A percentile compares a stretch with the other conserved stretches of the same genome.
Conservation (phyloP, 2,113 vertebrate species). For the Procavia capensis region DNA sequence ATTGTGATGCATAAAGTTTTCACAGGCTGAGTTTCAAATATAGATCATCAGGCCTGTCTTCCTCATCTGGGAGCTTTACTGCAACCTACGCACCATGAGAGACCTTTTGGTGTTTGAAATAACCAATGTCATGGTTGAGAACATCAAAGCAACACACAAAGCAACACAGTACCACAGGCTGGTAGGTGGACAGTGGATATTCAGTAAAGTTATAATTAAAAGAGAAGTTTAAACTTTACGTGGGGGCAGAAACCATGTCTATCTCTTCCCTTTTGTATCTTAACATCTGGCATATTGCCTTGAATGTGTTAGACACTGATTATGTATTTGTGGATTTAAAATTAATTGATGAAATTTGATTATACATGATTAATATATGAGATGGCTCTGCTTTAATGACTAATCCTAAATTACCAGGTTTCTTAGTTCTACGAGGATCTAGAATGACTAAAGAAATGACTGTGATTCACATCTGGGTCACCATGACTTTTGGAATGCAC, state of each 20-base stretch:
- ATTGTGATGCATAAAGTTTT: no score
- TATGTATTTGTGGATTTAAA: background rate
- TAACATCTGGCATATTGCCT: background rate
- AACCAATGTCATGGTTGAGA: no score
- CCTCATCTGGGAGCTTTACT: no score
- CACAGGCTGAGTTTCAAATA: no score
- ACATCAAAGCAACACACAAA: no score
- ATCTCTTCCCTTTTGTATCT: background rate
- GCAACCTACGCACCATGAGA: no score
- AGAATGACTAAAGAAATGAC: background rate
- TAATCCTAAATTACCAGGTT: background rate
- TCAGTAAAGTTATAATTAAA: background rate
- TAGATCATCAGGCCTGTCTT: no score
- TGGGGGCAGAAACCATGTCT: background rate
- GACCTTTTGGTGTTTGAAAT: no score
- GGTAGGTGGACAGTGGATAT: no score
- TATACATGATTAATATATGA: background rate
- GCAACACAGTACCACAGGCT: no score
- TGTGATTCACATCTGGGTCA: background rate
- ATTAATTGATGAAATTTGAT: background rate
- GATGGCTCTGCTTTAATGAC: background rate
- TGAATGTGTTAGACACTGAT: background rate
- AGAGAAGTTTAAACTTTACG: background rate
- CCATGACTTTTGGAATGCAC: background rate
- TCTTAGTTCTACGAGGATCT: background rate